Evolutionary conservation across 2,113 vertebrate species (phyloP), one percentile per base, ranked within the genome.

Genomic region (Syngnathus floridae): DNA sequence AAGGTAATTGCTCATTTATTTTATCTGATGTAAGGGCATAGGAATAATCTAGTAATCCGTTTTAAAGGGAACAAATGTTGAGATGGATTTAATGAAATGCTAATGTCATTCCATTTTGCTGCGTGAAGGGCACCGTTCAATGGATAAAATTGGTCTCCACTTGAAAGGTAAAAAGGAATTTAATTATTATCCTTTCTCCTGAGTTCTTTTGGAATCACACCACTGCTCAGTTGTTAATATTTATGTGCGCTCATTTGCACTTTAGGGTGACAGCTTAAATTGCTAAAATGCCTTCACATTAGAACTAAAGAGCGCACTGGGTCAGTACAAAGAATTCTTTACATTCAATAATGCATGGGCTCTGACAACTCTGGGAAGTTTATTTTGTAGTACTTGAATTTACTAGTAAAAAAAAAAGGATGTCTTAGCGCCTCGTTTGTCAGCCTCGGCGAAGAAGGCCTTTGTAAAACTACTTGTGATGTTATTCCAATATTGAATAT

Each of bases 281-380:
- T 69, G 55, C 67, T 64, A 65, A 19, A 69, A 71, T 64, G 59
- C 61, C 54, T 60, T 31, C 67, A 64, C 65, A 37, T 17, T 22
- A 69, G 63, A 73, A 22, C 35, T 14, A 16, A 77, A 57, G 14
- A 70, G 57, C 64, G 65, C 66, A 75, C 60, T 38, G 31, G 48
- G 70, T 49, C 26, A 31, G 26, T 35, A 21, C 40, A n/a, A 40
- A 38, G 26, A 2, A 55, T 57, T 69, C 31, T 73, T 54, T 54
- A 21, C 40, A 22, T 26, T 70, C 48, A 8, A n/a, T 55, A 64
- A 66, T 41, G 54, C 26, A 51, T 62, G 37, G 41, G 37, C 62
- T 52, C 57, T 56, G 46, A 65, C n/a, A 40, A 11, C 45, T 55
- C 1, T 35, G 37, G 4, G n/a, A 60, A 55, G 21, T 16, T 57